Percentiles rank a stretch among this genome's conserved stretches.
Evolutionary conservation across 2,113 vertebrate species (phyloP).

Genomic region (Taxidea taxus): DNA sequence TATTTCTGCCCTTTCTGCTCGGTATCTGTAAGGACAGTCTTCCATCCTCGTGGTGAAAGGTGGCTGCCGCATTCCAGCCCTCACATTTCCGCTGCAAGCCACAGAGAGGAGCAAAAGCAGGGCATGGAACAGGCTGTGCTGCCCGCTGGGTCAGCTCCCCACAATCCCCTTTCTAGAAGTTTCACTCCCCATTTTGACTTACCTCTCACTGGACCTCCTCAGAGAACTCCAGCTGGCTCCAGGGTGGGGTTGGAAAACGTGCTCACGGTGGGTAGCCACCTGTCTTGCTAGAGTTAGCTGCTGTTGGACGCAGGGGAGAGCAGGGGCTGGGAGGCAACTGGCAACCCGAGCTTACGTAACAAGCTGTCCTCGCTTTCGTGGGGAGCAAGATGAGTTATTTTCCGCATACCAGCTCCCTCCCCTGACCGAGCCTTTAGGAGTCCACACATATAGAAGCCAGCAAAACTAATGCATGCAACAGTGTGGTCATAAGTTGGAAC

Average conservation of each 20-base stretch:
- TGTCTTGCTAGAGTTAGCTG: neutral
- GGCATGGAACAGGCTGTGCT: neutral
- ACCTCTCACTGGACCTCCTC: neutral
- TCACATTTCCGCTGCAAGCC: neutral
- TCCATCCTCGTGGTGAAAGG: neutral
- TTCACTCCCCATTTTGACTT: neutral
- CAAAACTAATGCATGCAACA: neutral
- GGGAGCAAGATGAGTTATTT: neutral
- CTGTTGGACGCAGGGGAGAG: neutral
- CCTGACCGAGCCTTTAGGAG: neutral
- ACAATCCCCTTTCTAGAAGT: neutral
- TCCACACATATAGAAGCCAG: too few species aligned
- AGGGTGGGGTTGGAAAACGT: too few species aligned
- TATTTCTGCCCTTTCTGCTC: neutral
- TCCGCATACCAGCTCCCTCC: neutral
- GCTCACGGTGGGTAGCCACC: neutral
- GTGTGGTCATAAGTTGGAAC: neutral
- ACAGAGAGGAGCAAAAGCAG: neutral
- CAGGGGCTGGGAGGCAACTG: accelerated
- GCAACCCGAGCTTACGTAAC: neutral
- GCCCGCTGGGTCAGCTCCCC: neutral
- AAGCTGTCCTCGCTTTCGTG: accelerated
- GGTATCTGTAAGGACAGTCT: neutral
- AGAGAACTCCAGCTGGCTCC: neutral
- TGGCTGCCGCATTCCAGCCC: neutral